Evolutionary conservation across 2,888 invertebrate genomes (phyloP), one percentile per base, ranked within the genome.

Genomic region (Ochropleura plecta): DNA sequence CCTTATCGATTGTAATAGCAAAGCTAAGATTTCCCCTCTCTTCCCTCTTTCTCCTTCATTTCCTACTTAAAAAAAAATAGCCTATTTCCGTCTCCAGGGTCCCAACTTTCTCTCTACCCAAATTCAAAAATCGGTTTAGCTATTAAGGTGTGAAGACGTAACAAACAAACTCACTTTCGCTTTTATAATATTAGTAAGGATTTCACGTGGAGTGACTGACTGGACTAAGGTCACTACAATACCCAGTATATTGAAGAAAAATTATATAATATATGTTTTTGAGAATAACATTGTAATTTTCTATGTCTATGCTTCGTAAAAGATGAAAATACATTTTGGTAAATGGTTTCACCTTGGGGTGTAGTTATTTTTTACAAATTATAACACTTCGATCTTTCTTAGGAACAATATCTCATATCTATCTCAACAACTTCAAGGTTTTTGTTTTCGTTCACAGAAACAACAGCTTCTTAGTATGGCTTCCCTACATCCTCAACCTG

Each of bases 391-490:
- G 14, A n/a, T n/a, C n/a, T 57, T 57, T 5, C 5, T 8, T 16
- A 40, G 40, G 8, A 40, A 16, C 9, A 18, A 40, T 5, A 9
- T 40, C 59, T 8, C 4, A 59, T 5, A 59, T 16, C 3, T 2
- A 40, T 7, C 3, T 5, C 16, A 57, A 30, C 14, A 30, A 30
- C 8, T 16, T 3, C 14, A 40, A 18, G 40, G 9, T 18, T 16
- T 53, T 20, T 55, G n/a, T 53, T 4, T 20, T 64, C 0, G 12
- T 69, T 86, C 86, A 49, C 92, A 97, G 97, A 16, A 97, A 97
- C 80, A 97, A 97, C 86, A 97, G 97, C 69, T 95, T 97, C 84
- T 91, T 97, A 16, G 94, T 97, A 67, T 97, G 97, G 97, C 93
- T 97, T 73, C 97, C 97, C 0, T 95, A 97, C 82, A 96, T 97